Conservation (phyloP, 1,140 invertebrate species). For the Octopus bimaculoides region DNA sequence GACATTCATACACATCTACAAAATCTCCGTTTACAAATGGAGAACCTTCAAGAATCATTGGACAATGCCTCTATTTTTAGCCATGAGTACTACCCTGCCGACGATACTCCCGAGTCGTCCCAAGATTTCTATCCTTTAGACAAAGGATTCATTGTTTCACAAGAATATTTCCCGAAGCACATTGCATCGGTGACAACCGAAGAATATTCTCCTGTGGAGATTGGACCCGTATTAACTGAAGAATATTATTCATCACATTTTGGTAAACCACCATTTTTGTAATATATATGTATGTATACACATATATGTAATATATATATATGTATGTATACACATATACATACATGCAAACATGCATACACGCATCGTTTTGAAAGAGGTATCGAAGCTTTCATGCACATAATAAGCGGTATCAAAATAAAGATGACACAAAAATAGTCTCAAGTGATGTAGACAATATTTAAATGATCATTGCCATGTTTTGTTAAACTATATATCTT, state of each 20-base stretch:
- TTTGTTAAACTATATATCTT: no score
- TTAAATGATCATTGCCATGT: no score
- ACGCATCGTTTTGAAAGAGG: no score
- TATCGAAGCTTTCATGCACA: no score
- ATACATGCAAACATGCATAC: no score
- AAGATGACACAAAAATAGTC: no score
- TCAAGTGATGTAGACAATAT: no score
- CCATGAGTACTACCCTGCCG: background rate
- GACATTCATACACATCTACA: constrained; percentile 45
- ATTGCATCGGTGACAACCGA: background rate
- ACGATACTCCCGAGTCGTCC: background rate
- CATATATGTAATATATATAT: no score
- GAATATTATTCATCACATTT: background rate
- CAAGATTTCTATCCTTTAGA: background rate
- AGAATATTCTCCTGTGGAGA: constrained; percentile 6
- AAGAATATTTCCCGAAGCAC: background rate
- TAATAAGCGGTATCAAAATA: no score
- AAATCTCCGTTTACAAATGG: constrained; percentile 41
- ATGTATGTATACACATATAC: no score
- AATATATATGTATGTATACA: background rate
- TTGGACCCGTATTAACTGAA: background rate
- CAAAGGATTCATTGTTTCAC: background rate
- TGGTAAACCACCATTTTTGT: background rate
- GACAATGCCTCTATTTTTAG: constrained; percentile 15
- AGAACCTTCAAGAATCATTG: constrained; percentile 35